Evolutionary conservation across 2,113 vertebrate genomes (phyloP), one percentile per base, ranked within the genome.

Genomic region (Tilapia sparmanii): DNA sequence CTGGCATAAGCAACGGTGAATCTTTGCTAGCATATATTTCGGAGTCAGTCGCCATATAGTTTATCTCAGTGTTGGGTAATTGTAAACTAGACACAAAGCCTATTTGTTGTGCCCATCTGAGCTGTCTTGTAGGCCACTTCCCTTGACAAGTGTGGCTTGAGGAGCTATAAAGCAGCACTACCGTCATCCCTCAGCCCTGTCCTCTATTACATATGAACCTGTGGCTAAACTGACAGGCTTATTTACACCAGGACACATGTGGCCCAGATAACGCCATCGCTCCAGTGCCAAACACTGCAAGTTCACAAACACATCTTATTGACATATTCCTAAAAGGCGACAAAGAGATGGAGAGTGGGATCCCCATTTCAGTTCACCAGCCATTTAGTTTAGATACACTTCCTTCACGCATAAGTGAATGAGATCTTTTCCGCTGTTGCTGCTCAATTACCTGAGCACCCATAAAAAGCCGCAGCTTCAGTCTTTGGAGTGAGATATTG

Each of bases 291-390:
- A 90, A 82, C 83, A 10, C 38, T 4, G 6, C 55, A 26, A 53
- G 63, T 68, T 83, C 90, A 96, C 97, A 95, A 97, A 93, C 97
- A 97, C 35, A 97, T 98, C 88, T 96, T 95, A 83, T 95, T 97
- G 85, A 98, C 96, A 0, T 97, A 98, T 73, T 96, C 95, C 61
- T 73, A 35, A 87, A 71, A 91, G 52, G 47, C 54, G 81, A 73
- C 87, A 59, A 50, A 68, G 61, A 78, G 50, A 13, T 42, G n/a
- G 33, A 54, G 71, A 31, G 59, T 68, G n/a, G 81, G 82, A 90
- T 79, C 80, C 80, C 10, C 57, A 80, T 83, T 90, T 90, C 33
- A 66, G 63, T 93, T 93, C 86, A 80, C 45, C 83, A 52, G 47
- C 84, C 86, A 83, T 89, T 93, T 84, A 80, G 89, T 90, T 86